phyloP scores from a whole-genome alignment of 2,113 vertebrate genomes.

The Xenus cinereus region DNA sequence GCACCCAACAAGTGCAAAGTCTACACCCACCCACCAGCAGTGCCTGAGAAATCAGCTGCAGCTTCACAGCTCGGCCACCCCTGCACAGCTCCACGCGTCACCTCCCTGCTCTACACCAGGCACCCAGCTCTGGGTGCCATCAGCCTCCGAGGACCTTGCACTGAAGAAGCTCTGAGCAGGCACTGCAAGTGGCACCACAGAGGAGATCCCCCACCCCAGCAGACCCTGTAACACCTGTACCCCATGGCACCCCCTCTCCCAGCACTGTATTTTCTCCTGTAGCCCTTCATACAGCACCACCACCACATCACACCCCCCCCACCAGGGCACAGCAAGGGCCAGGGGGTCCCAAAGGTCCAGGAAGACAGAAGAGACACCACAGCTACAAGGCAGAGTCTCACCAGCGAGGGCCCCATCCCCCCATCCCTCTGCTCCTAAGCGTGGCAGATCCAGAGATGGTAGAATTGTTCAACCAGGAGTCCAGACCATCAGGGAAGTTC shows the following conservation, averaged over 20 bases:
- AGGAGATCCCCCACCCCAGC: neutral
- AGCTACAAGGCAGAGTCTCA: neutral
- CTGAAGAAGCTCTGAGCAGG: neutral
- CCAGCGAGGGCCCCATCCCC: neutral
- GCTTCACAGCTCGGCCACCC: neutral
- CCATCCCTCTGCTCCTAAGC: neutral
- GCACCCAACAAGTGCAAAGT: neutral
- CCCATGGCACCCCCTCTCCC: neutral
- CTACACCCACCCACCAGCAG: neutral
- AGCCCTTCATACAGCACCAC: neutral
- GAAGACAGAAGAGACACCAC: neutral
- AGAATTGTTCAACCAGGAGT: neutral
- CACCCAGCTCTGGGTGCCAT: neutral
- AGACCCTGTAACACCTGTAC: neutral
- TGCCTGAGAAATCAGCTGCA: neutral
- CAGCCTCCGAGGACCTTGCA: neutral
- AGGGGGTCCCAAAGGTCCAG: neutral
- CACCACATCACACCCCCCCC: too few relatives aligned
- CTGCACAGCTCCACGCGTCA: neutral
- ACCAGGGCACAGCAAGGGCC: neutral
- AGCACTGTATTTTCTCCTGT: neutral
- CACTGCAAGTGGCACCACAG: neutral
- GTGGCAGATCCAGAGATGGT: accelerated
- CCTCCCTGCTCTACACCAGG: neutral
- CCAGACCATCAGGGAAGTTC: neutral